Conservation (phyloP, 1,140 invertebrate genomes). For the Panagrolaimus sp. region DNA sequence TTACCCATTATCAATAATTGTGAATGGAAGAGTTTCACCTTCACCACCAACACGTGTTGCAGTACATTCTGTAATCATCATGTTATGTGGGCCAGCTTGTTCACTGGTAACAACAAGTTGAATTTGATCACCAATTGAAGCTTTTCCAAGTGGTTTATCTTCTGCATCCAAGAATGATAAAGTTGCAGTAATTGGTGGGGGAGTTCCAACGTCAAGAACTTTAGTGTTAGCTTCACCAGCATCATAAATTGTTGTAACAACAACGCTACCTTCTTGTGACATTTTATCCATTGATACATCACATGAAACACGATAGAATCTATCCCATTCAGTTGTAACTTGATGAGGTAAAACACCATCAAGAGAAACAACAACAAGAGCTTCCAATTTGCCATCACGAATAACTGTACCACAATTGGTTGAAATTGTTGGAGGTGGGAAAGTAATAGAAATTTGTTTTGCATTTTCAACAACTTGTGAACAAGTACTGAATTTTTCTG, state of each 20-base stretch:
- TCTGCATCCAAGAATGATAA: constrained; percentile 47
- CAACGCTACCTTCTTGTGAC: constrained; percentile 51
- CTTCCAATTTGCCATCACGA: constrained; percentile 57
- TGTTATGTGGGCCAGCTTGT: constrained; percentile 54
- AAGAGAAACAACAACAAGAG: constrained; percentile 55
- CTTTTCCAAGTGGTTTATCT: constrained; percentile 52
- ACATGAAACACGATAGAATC: constrained; percentile 55
- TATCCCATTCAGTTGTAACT: constrained; percentile 58
- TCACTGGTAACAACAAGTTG: constrained; percentile 51
- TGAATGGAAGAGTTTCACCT: constrained; percentile 55
- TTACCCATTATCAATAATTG: constrained; percentile 56
- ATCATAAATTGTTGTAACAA: constrained; percentile 58
- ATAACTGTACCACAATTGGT: constrained; percentile 56
- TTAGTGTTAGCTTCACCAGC: constrained; percentile 50
- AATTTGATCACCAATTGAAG: constrained; percentile 53
- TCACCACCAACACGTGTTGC: constrained; percentile 56
- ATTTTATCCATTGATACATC: constrained; percentile 58
- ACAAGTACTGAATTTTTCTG: constrained; percentile 55
- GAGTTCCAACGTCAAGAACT: constrained; percentile 55
- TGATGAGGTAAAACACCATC: constrained; percentile 57
- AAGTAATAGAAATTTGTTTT: constrained; percentile 57
- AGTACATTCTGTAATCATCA: constrained; percentile 54
- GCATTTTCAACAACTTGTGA: constrained; percentile 58
- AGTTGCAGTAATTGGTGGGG: constrained; percentile 53
- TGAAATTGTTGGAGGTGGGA: constrained; percentile 55